Conservation (phyloP, 2,113 vertebrate genomes). For the Tragulus kanchil region DNA sequence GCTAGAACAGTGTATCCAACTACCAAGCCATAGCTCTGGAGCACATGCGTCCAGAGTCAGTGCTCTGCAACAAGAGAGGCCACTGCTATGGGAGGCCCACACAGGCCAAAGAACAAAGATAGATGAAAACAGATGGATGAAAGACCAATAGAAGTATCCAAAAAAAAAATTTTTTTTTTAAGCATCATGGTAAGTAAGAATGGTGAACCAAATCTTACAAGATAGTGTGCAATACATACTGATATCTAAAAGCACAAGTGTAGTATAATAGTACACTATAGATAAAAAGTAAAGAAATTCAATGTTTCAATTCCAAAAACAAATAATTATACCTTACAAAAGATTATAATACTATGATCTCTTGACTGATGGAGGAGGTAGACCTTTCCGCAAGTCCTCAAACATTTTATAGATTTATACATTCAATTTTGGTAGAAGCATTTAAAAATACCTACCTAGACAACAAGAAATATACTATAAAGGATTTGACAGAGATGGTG, state of each 20-base stretch:
- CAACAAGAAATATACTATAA: not conserved
- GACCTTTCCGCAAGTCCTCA: not conserved
- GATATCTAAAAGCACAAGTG: not conserved
- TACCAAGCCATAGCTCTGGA: too few species aligned
- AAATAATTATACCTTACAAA: not conserved
- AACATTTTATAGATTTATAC: not conserved
- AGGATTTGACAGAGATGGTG: not conserved
- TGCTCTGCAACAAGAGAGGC: too few species aligned
- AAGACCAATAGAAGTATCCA: too few species aligned
- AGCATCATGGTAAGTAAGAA: not conserved
- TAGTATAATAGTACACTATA: not conserved
- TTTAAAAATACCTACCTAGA: not conserved
- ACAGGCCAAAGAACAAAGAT: too few species aligned
- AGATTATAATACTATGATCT: not conserved
- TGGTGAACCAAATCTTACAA: not conserved
- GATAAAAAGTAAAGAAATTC: not conserved
- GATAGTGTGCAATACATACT: not conserved
- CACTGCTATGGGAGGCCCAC: too few species aligned
- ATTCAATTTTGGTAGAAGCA: not conserved
- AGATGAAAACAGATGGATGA: too few species aligned
- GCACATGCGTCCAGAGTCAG: too few species aligned
- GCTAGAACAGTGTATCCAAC: too few species aligned
- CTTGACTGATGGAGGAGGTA: not conserved
- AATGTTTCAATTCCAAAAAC: not conserved
- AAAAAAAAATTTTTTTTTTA: not conserved